Percentiles rank a stretch among this genome's conserved stretches.
Conservation (phyloP, 2,888 invertebrate species). For the Machimus rusticus region DNA sequence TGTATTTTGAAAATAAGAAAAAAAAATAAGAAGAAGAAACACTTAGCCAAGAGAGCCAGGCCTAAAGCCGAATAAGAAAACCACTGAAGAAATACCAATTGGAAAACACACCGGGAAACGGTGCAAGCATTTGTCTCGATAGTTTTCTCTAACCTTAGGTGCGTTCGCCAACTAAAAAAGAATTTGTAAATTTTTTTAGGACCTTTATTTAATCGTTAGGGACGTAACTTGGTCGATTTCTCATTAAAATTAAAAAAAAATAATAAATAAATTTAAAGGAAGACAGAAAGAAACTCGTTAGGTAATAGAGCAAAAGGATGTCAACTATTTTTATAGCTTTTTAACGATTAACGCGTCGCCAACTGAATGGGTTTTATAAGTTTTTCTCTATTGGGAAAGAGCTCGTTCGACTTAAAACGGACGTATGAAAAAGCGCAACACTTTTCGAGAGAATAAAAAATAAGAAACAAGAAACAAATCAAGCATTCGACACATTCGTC, state of each 20-base stretch:
- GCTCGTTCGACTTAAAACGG: background rate
- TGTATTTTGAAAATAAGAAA: background rate
- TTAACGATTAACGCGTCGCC: constrained; percentile 22
- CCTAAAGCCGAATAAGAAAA: background rate
- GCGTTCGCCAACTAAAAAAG: background rate
- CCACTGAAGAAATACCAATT: background rate
- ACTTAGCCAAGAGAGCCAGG: background rate
- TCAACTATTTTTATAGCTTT: constrained; percentile 32
- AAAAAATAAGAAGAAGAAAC: background rate
- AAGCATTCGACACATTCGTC: background rate
- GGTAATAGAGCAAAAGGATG: constrained; percentile 8
- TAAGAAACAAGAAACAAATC: background rate
- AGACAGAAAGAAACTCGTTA: constrained; percentile 15
- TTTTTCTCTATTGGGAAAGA: constrained; percentile 8
- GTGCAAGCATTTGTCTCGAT: background rate
- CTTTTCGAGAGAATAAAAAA: background rate
- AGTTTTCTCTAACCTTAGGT: background rate
- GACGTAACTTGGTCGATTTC: constrained; percentile 17
- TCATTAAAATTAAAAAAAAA: background rate
- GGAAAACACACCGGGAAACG: background rate
- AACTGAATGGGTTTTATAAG: background rate
- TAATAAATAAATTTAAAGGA: background rate
- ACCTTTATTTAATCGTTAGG: background rate
- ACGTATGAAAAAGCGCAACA: background rate
- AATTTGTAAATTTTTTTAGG: background rate